Evolutionary conservation across 2,113 vertebrate species (phyloP).

Genomic region (Sorex araneus): DNA sequence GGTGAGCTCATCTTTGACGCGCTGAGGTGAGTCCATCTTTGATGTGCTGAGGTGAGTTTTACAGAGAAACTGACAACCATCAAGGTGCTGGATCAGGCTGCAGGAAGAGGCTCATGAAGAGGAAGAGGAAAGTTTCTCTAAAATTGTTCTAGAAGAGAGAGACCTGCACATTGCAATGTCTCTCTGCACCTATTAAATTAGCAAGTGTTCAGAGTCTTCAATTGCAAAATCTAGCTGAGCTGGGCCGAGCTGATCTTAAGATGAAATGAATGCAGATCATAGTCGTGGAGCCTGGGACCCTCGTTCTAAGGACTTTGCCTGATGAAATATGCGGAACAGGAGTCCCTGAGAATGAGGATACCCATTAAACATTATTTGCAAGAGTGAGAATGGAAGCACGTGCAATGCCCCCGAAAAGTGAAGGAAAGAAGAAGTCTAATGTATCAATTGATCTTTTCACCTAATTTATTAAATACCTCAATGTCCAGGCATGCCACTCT

Average conservation of each 20-base stretch:
- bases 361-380: not conserved
- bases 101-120: slow-evolving; percentile 42
- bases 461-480: not conserved
- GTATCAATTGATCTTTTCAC: not conserved
- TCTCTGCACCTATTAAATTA: slow-evolving; percentile 33
- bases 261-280: not conserved
- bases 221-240: not conserved
- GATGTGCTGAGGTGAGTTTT: not conserved
- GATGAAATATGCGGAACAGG: not conserved
- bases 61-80: not conserved
- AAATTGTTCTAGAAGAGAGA: slow-evolving; percentile 52
- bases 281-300: not conserved
- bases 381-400: not conserved
- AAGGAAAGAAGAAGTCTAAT: not conserved
- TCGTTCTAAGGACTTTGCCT: not conserved
- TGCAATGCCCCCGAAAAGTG: not conserved
- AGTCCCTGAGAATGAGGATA: not conserved
- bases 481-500: not conserved
- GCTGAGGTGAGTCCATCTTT: not conserved
- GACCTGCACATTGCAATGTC: slow-evolving; percentile 23
- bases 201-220: not conserved
- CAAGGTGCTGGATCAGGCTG: not conserved
- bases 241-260: fast-evolving
- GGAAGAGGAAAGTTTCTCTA: not conserved
- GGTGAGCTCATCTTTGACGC: not conserved